Conservation (phyloP, 2,888 invertebrate species). For the Morinoia aosen region DNA sequence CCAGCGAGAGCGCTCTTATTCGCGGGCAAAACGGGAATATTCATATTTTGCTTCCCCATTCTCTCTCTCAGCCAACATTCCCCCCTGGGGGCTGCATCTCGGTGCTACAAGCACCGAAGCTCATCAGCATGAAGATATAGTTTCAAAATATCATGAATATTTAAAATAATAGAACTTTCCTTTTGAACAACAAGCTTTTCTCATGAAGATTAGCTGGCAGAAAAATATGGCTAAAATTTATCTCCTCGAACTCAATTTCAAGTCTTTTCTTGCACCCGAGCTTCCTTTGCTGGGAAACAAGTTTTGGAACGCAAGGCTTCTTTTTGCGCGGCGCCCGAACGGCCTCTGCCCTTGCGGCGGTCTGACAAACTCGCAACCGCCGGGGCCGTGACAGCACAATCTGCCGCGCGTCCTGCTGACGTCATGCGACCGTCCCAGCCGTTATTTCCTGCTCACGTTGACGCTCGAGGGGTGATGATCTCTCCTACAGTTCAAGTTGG, state of each 20-base stretch:
- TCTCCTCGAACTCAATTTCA: not conserved
- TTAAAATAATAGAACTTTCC: not conserved
- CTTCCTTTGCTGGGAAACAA: not conserved
- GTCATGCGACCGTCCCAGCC: not conserved
- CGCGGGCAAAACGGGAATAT: too few species aligned
- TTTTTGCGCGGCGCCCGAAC: not conserved
- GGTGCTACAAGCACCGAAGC: too few species aligned
- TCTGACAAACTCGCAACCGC: not conserved
- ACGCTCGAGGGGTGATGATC: not conserved
- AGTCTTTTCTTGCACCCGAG: not conserved
- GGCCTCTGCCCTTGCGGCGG: not conserved
- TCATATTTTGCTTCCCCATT: too few species aligned
- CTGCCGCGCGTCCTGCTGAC: not conserved
- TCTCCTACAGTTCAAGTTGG: not conserved
- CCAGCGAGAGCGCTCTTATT: too few species aligned
- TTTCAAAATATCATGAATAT: not conserved
- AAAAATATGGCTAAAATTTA: not conserved
- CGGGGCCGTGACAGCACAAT: not conserved
- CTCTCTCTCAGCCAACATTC: too few species aligned
- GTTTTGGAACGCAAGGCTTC: not conserved
- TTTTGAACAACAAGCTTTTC: not conserved
- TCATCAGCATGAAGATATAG: too few species aligned
- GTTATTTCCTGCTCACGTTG: not conserved
- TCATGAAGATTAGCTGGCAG: not conserved
- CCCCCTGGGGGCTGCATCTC: too few species aligned